These are phyloP conservation scores for Haemorhous mexicanus DNA, from an alignment of 2,113 vertebrate genomes.

Conservation along the genomic window DNA sequence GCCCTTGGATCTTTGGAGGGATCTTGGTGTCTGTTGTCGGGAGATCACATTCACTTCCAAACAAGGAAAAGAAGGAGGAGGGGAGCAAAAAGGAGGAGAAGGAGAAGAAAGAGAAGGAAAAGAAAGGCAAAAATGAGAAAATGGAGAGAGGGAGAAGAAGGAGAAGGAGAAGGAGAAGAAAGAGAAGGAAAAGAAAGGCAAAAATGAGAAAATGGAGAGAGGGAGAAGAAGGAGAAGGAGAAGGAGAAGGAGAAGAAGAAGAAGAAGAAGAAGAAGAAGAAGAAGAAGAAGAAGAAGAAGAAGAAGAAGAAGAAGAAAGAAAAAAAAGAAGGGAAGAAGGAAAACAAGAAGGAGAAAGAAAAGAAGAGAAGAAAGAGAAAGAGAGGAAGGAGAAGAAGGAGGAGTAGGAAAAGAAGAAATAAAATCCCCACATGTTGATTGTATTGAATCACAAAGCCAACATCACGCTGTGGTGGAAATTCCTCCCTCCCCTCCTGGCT, in stretches of 20 bases:
- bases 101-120: rapidly evolving
- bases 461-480: constrained; percentile 27
- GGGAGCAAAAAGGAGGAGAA: neutral
- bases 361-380: no score
- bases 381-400: rapidly evolving
- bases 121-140: rapidly evolving
- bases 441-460: constrained; percentile 21
- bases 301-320: no score
- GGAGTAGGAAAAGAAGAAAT: neutral
- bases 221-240: rapidly evolving
- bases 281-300: neutral
- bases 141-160: rapidly evolving
- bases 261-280: neutral
- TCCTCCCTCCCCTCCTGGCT: neutral
- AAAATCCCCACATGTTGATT: neutral
- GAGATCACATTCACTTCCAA: neutral
- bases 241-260: neutral
- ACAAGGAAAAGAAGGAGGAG: neutral
- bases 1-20: neutral
- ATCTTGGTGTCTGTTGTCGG: neutral
- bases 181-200: rapidly evolving
- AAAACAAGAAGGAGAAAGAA: neutral
- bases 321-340: no score
- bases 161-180: rapidly evolving
- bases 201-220: no score